These are phyloP conservation scores for Lampris incognitus DNA, from an alignment of 2,113 vertebrate genomes.

Conservation along the genomic window DNA sequence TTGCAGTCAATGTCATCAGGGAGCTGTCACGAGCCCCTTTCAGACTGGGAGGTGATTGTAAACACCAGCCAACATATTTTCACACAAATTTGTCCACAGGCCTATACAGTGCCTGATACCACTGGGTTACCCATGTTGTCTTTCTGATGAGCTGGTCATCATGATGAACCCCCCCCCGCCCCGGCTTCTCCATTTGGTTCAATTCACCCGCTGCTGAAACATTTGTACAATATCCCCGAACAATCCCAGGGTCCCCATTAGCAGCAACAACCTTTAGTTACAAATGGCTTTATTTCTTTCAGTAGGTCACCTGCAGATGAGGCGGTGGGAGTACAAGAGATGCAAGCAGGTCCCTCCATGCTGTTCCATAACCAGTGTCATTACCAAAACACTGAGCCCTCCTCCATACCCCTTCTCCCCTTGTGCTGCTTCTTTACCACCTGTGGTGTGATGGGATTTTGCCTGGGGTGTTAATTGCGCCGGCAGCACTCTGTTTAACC, in stretches of 20 bases:
- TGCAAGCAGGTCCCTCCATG: slow-evolving; percentile 52
- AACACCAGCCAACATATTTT: slow-evolving; percentile 32
- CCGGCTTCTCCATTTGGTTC: slow-evolving; percentile 42
- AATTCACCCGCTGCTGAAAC: slow-evolving; percentile 69
- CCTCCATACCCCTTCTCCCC: slow-evolving; percentile 59
- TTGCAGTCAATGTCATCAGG: slow-evolving; percentile 54
- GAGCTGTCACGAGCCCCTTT: slow-evolving; percentile 58
- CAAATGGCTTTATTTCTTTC: slow-evolving; percentile 69
- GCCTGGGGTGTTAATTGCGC: slow-evolving; percentile 68
- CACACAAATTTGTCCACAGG: slow-evolving; percentile 33
- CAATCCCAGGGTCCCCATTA: slow-evolving; percentile 33
- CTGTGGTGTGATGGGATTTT: slow-evolving; percentile 67
- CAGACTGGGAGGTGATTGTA: slow-evolving; percentile 53
- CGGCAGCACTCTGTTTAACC: slow-evolving; percentile 72
- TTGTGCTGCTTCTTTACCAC: slow-evolving; percentile 56
- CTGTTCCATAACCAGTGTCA: slow-evolving; percentile 60
- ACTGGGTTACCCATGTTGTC: slow-evolving; percentile 32
- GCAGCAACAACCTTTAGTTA: slow-evolving; percentile 48
- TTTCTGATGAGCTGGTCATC: slow-evolving; percentile 40
- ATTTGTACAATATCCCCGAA: slow-evolving; percentile 58
- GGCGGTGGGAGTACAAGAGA: slow-evolving; percentile 43
- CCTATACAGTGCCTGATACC: slow-evolving; percentile 12
- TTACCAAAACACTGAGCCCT: slow-evolving; percentile 56
- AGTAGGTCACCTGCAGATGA: slow-evolving; percentile 43
- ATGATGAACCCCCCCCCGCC: slow-evolving; percentile 11